Percentiles rank a stretch among this genome's conserved stretches.
phyloP scores from a whole-genome alignment of 2,888 invertebrate species.

The Athetis lepigone region DNA sequence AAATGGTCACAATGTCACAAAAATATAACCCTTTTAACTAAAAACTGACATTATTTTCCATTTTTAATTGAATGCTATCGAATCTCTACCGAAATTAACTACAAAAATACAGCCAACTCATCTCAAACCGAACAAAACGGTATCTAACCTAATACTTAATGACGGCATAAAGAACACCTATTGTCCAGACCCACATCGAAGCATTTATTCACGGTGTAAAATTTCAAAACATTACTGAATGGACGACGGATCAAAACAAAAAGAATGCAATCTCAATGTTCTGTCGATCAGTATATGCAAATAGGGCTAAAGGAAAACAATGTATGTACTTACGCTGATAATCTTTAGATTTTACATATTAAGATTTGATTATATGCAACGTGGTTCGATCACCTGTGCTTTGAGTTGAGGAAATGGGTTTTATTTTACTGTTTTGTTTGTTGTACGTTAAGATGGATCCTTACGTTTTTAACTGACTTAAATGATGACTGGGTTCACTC shows the following conservation, averaged over 20 bases:
- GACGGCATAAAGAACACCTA: conserved; percentile 50
- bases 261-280: conserved; percentile 70
- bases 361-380: conserved; percentile 57
- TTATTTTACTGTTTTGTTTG: conserved; percentile 21
- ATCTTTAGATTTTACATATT: conserved; percentile 75
- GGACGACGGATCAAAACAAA: conserved; percentile 68
- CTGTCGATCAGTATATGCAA: conserved; percentile 84
- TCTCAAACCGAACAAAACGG: conserved; percentile 22
- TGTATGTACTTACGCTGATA: conserved; percentile 84
- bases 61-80: not conserved
- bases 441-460: conserved; percentile 26
- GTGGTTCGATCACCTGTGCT: conserved; percentile 61
- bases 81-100: conserved; percentile 7
- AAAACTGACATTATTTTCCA: too few relatives aligned
- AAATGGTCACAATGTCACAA: too few relatives aligned
- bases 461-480: too few relatives aligned
- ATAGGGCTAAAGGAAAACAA: conserved; percentile 81
- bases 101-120: conserved; percentile 38
- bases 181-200: conserved; percentile 73
- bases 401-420: conserved; percentile 27
- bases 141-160: conserved; percentile 54
- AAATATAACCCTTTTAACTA: too few relatives aligned
- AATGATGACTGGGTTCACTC: too few relatives aligned
- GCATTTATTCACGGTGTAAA: conserved; percentile 79
- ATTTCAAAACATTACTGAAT: conserved; percentile 77